Base-by-base conservation (phyloP, 2,113 vertebrate genomes). In the Hippocampus barbouri region DNA sequence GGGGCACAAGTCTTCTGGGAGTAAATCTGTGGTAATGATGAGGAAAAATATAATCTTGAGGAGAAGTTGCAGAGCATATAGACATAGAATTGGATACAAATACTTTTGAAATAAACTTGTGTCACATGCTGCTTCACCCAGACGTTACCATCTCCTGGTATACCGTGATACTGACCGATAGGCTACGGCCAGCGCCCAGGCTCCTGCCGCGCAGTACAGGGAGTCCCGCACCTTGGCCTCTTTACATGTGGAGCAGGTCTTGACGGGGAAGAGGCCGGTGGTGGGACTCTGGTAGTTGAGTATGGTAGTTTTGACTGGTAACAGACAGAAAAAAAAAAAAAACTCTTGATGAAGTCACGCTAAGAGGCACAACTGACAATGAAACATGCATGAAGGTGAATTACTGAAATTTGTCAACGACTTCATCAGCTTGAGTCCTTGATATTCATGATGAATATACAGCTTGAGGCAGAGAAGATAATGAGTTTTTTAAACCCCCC, bases 231-330 rank as follows among this genome's bases (percentile, higher is more conserved):
- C 86, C 89, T 96, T 98, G 49, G 97, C 94, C 64, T 92, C 94
- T 72, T 84, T 92, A 78, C 94, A 93, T 23, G 86, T 88, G 3
- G 94, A 91, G 2, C 87, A 92, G 0, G 95, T 98, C 83, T 95
- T 96, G n/a, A 93, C 90, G 0, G 97, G 97, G 69, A 99, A 99
- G 3, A 98, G 93, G 53, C 97, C 97, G 0, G 97, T 99, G 21
- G 96, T 96, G 25, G 96, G 95, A 79, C 94, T 98, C 87, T 98
- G 97, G 89, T 94, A 92, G 73, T 94, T 89, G 73, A 99, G 86
- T 75, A 99, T 87, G 0, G 97, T 98, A 54, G 92, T 84, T 82
- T 98, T 98, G 54, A 97, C 97, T 98, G 79, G 38, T 79, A 0
- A 63, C 3, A 30, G 18, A 70, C 16, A 81, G n/a, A 30, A 16